phyloP scores from a whole-genome alignment of 2,797 vertebrate genomes.

The Ceyx erithaca region DNA sequence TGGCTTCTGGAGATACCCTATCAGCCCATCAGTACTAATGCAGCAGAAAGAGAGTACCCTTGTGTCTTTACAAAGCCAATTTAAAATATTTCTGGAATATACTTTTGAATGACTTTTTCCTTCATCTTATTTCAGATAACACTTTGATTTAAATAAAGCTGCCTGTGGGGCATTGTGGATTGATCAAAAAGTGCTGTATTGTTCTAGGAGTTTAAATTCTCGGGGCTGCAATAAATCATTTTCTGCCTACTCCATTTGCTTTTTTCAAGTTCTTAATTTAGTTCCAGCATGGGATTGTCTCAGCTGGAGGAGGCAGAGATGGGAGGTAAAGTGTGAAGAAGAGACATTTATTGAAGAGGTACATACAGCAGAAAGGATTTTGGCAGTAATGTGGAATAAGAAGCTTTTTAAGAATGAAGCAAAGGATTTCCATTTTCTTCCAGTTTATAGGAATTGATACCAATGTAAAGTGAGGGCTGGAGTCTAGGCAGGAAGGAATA shows the following conservation, averaged over 20 bases:
- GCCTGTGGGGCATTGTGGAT: slow-evolving; percentile 7
- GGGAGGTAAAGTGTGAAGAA: slow-evolving; percentile 1
- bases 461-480: slow-evolving; percentile 50
- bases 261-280: slow-evolving; percentile 63
- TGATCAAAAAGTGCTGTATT: slow-evolving; percentile 27
- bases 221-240: slow-evolving; percentile 45
- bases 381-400: slow-evolving; percentile 11
- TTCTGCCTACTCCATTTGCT: slow-evolving; percentile 39
- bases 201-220: slow-evolving; percentile 52
- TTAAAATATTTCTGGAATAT: slow-evolving; percentile 56
- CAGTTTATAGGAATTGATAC: slow-evolving; percentile 14
- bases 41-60: slow-evolving; percentile 39
- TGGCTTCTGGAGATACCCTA: background rate
- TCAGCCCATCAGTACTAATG: slow-evolving; percentile 51
- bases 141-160: slow-evolving; percentile 69
- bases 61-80: slow-evolving; percentile 42
- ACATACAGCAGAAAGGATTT: slow-evolving; percentile 1
- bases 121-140: slow-evolving; percentile 70
- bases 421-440: slow-evolving; percentile 52
- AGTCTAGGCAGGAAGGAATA: slow-evolving; percentile 20
- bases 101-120: slow-evolving; percentile 35
- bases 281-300: slow-evolving; percentile 12
- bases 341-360: background rate
- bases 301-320: background rate
- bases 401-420: slow-evolving; percentile 43